These are phyloP conservation scores for Drosophila ogumai DNA, from an alignment of 1,140 invertebrate species.

Conservation along the genomic window DNA sequence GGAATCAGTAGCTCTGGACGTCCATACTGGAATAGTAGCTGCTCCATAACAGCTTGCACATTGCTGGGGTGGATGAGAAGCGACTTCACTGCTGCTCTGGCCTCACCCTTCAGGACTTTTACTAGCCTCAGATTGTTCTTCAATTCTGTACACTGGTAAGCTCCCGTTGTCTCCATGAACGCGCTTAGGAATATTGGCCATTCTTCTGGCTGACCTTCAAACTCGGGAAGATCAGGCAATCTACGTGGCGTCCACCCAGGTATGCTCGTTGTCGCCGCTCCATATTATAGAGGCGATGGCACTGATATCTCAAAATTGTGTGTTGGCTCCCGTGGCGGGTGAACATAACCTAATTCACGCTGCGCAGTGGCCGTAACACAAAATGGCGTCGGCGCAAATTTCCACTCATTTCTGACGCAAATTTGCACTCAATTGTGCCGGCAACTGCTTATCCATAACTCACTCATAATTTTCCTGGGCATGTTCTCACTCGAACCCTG, in stretches of 20 bases:
- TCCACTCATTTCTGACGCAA: background rate
- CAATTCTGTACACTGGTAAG: background rate
- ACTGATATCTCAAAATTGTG: background rate
- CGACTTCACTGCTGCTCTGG: slow-evolving; percentile 3
- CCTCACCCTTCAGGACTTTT: slow-evolving; percentile 7
- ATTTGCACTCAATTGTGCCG: background rate
- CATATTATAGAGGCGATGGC: background rate
- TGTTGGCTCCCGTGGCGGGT: background rate
- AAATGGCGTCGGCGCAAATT: background rate
- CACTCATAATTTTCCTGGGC: too few relatives aligned
- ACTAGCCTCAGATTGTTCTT: slow-evolving; percentile 7
- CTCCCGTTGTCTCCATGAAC: background rate
- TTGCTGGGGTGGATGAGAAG: slow-evolving; percentile 15
- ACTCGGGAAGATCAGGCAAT: slow-evolving; percentile 10
- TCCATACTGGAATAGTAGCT: background rate
- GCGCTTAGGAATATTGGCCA: slow-evolving; percentile 20
- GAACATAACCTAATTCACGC: too few relatives aligned
- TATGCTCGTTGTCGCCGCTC: background rate
- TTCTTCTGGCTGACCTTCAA: slow-evolving; percentile 16
- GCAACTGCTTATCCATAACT: background rate
- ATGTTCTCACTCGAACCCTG: too few relatives aligned
- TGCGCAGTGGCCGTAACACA: too few relatives aligned
- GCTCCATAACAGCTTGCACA: slow-evolving; percentile 1
- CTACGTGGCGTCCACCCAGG: slow-evolving; percentile 2
- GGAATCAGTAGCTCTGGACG: slow-evolving; percentile 8